Base-by-base conservation (phyloP, 2,113 vertebrate species). In the Dipodomys ordii region DNA sequence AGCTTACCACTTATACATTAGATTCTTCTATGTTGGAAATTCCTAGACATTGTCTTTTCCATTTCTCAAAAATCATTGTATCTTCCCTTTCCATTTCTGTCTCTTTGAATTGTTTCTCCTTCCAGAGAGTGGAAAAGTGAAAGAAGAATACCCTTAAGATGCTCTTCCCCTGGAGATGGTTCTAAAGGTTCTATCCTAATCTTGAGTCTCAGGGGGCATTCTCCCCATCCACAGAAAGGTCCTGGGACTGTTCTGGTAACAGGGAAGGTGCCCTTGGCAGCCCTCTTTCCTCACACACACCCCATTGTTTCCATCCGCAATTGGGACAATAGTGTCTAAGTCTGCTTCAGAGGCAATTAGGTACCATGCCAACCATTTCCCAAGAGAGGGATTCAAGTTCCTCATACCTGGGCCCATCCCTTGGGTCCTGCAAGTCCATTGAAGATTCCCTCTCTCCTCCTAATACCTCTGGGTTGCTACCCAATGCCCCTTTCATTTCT, bases 301-400 rank as follows among this genome's bases (percentile, higher is more conserved):
- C 68, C 74, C 91, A 69, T 84, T 79, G 78, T 94, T 69, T 79
- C 85, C 74, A 80, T 92, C 44, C 82, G 79, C 57, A 57, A 28
- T 82, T 94, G 93, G 68, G 87, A 88, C 88, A 30, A 0, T 49
- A 78, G 46, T 86, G 64, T 67, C 92, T 74, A 46, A 79, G 87
- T 71, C 81, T 88, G 87, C 93, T 71, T 23, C 67, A 8, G 69
- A 85, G 92, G 77, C 78, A 28, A 57, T 22, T 32, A 68, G 35
- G 93, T 92, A 82, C 87, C 82, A 93, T 92, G 89, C 71, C 93
- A 95, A 85, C 95, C 74, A 69, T 30, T 32, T 60, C 84, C 69
- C 84, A 57, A 65, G 89, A 84, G 95, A 94, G 9, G 71, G 30
- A 22, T 91, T 87, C 94, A 89, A 39, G 87, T 71, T 94, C 91